These are phyloP conservation scores for Pelosia muscerda DNA, from an alignment of 2,888 invertebrate genomes.

Conservation along the genomic window DNA sequence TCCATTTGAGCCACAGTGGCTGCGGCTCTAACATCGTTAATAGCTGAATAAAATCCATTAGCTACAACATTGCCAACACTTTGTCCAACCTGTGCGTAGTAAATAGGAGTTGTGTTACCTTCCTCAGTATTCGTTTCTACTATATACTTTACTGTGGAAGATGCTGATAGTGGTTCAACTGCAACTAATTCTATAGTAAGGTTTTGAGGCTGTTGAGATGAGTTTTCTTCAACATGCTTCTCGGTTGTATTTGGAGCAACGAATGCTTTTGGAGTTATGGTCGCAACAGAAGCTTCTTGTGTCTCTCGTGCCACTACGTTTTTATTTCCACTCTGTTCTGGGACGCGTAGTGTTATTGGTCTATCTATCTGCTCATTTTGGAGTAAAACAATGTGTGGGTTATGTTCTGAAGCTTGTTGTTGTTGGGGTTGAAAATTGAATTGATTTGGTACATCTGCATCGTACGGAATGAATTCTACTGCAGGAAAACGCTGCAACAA, in stretches of 20 bases:
- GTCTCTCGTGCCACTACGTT: slow-evolving; percentile 78
- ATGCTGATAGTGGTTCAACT: slow-evolving; percentile 65
- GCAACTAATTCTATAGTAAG: slow-evolving; percentile 62
- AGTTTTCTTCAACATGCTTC: slow-evolving; percentile 59
- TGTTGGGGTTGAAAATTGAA: slow-evolving; percentile 40
- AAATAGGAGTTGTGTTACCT: slow-evolving; percentile 74
- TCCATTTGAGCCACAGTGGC: slow-evolving; percentile 87
- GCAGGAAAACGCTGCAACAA: slow-evolving; percentile 74
- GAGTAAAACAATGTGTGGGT: slow-evolving; percentile 62
- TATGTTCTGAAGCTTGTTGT: slow-evolving; percentile 46
- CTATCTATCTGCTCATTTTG: slow-evolving; percentile 71
- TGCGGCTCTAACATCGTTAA: slow-evolving; percentile 88
- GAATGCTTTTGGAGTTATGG: slow-evolving; percentile 68
- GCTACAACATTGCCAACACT: slow-evolving; percentile 73
- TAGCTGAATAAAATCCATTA: slow-evolving; percentile 85
- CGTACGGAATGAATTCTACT: slow-evolving; percentile 79
- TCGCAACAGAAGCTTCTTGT: slow-evolving; percentile 68
- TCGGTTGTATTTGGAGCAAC: slow-evolving; percentile 64
- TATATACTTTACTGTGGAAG: slow-evolving; percentile 70
- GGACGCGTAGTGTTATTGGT: slow-evolving; percentile 53
- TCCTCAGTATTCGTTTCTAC: slow-evolving; percentile 66
- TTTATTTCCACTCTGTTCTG: slow-evolving; percentile 64
- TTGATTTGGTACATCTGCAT: slow-evolving; percentile 62
- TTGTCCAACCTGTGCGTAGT: slow-evolving; percentile 81
- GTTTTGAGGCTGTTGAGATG: slow-evolving; percentile 60